phyloP scores from a whole-genome alignment of 2,797 vertebrate species.

The Dallia pectoralis region DNA sequence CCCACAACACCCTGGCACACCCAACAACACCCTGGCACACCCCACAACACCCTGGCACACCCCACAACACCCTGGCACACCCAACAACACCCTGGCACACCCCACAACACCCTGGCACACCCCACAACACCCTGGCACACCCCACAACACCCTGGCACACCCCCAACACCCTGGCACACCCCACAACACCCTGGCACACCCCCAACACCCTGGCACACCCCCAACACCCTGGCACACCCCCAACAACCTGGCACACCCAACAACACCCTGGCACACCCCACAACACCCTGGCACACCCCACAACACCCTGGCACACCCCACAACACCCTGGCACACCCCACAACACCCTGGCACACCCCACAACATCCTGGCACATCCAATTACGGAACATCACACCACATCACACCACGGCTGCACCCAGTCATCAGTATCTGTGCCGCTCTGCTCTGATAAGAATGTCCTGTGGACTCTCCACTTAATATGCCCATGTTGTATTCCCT shows the following conservation, averaged over 20 bases:
- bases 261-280: conserved; percentile 55
- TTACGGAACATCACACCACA: conserved; percentile 25
- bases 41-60: conserved; percentile 62
- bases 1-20: conserved; percentile 50
- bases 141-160: too few relatives aligned
- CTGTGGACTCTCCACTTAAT: too few relatives aligned
- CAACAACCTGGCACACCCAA: conserved; percentile 57
- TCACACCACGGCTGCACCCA: conserved; percentile 3
- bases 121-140: conserved; percentile 62
- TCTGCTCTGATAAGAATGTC: too few relatives aligned
- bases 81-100: conserved; percentile 50
- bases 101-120: conserved; percentile 59
- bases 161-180: conserved; percentile 53
- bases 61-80: too few relatives aligned
- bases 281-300: conserved; percentile 63
- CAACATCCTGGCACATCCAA: too few relatives aligned
- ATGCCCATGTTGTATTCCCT: too few relatives aligned
- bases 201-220: conserved; percentile 61
- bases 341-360: conserved; percentile 62
- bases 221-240: too few relatives aligned
- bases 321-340: conserved; percentile 55
- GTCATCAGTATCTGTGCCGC: too few relatives aligned
- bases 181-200: conserved; percentile 58
- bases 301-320: conserved; percentile 57
- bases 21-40: conserved; percentile 59